Evolutionary conservation across 2,113 vertebrate genomes (phyloP).

Genomic region (Oreocharis arfaki): DNA sequence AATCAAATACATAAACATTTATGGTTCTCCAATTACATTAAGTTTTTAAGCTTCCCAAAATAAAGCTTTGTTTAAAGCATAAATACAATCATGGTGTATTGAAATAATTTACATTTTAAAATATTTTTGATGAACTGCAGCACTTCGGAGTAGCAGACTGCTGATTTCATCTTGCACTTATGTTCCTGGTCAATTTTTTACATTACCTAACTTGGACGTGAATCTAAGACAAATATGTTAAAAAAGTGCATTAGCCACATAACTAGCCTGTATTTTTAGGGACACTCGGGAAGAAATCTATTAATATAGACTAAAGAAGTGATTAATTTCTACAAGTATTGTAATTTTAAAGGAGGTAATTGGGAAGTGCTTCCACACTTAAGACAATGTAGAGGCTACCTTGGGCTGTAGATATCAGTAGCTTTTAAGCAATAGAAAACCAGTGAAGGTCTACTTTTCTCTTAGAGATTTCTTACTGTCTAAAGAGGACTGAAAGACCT

Average conservation of each 20-base stretch:
- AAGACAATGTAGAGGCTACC: not conserved
- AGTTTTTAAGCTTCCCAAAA: not conserved
- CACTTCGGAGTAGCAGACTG: not conserved
- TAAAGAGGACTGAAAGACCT: not conserved
- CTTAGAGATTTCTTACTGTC: not conserved
- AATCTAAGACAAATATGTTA: not conserved
- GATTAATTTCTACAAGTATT: not conserved
- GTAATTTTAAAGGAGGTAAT: not conserved
- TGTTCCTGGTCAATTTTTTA: not conserved
- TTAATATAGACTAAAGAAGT: not conserved
- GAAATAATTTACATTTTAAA: not conserved
- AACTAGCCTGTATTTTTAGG: not conserved
- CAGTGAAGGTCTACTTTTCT: not conserved
- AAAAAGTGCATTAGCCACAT: not conserved
- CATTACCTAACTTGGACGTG: not conserved
- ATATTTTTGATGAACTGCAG: not conserved
- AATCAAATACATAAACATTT: not conserved
- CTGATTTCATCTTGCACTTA: not conserved
- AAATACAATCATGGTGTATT: not conserved
- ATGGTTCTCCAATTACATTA: not conserved
- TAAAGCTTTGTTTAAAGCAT: constrained; percentile 19
- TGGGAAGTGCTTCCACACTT: not conserved
- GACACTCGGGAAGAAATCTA: not conserved
- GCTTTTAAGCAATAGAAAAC: not conserved
- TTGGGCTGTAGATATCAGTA: not conserved